Evolutionary conservation across 2,888 invertebrate genomes (phyloP), one percentile per base, ranked within the genome.

Genomic region (Aquatica leii): DNA sequence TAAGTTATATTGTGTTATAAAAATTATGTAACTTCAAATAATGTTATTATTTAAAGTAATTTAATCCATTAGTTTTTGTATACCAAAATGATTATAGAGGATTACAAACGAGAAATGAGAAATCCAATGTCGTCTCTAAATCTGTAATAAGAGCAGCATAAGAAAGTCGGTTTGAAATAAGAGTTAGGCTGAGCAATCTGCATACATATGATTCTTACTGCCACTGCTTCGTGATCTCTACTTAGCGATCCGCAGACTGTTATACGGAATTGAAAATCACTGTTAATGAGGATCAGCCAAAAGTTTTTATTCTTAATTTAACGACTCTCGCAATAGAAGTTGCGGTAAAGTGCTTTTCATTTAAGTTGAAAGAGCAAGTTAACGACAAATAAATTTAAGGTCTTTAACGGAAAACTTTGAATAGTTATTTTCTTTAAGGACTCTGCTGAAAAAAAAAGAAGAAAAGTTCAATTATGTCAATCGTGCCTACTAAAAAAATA

Each of bases 241-340:
- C 62, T 66, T 66, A 62, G 55, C 62, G 54, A 48, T 48, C 54
- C 53, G 43, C 60, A 54, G 48, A 49, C 54, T 54, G 40, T 64
- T 60, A 65, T 65, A 67, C 65, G 52, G 60, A 69, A 69, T 69
- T 69, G 69, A 69, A 69, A 69, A 69, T 69, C 66, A 60, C 64
- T 65, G 65, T 68, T 68, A 69, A 69, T 69, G 66, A 65, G 62
- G 63, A 68, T 67, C 62, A 52, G 58, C 59, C 61, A 40, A 61
- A 67, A 66, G 64, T 68, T 66, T 68, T 66, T 66, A 62, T 68
- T 66, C 61, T 58, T 62, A 66, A 68, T 66, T 66, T 67, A 59
- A 46, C 60, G 41, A 56, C 18, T 41, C 49, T 56, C 46, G 35
- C 37, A 53, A 43, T 49, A 17, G 48, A 49, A 49, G 49, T 24